Evolutionary conservation across 2,797 vertebrate species (phyloP).

Genomic region (Girardinus metallicus): DNA sequence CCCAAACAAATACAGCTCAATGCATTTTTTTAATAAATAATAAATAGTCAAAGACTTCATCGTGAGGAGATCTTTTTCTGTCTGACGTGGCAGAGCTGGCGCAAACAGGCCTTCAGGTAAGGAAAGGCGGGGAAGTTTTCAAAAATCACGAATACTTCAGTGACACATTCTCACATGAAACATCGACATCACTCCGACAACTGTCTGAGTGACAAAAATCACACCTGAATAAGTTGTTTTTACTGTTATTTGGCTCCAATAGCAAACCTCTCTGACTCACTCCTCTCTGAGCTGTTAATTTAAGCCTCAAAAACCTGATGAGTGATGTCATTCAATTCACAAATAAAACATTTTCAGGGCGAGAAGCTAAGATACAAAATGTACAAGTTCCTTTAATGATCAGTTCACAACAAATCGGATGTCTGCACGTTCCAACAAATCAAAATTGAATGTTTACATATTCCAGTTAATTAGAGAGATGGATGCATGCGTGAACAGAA

Average conservation of each 20-base stretch:
- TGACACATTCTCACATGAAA: constrained; percentile 43
- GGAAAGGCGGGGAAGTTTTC: constrained; percentile 17
- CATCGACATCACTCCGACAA: constrained; percentile 52
- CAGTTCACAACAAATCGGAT: constrained; percentile 12
- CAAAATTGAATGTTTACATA: neutral
- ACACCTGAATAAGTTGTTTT: constrained; percentile 38
- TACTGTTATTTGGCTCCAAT: constrained; percentile 42
- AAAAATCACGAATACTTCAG: neutral
- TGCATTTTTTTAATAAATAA: constrained; percentile 35
- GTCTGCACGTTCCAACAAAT: neutral
- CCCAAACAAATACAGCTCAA: neutral
- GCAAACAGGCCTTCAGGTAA: constrained; percentile 27
- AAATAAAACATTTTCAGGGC: constrained; percentile 29
- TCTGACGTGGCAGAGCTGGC: neutral
- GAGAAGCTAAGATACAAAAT: constrained; percentile 1
- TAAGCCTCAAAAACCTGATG: constrained; percentile 44
- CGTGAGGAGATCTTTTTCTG: neutral
- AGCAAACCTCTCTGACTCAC: constrained; percentile 48
- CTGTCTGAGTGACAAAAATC: constrained; percentile 40
- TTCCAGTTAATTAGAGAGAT: neutral
- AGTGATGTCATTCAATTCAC: constrained; percentile 33
- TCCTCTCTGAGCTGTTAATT: constrained; percentile 37
- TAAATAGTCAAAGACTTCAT: constrained; percentile 26
- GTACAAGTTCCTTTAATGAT: constrained; percentile 15
- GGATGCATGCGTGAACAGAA: neutral